These are phyloP conservation scores for Pristionchus fissidentatus DNA, from an alignment of 2,888 invertebrate genomes.

Conservation along the genomic window DNA sequence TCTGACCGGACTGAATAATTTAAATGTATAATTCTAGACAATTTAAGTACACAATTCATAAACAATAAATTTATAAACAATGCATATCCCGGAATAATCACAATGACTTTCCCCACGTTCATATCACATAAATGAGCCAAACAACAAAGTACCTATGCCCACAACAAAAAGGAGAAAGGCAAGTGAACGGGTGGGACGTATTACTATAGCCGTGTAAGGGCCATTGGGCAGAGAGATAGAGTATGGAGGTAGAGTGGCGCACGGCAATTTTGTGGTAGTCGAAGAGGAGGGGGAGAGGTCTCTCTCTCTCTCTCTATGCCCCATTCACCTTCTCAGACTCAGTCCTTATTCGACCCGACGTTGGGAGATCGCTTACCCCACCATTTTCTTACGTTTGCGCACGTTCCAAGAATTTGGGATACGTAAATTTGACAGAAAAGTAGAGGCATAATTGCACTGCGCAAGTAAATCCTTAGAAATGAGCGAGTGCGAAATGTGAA, in stretches of 20 bases:
- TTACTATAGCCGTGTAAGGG: constrained; percentile 1
- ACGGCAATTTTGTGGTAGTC: background rate
- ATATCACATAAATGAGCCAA: too few relatives aligned
- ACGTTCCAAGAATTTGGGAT: background rate
- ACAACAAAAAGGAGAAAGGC: background rate
- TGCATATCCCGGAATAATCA: too few relatives aligned
- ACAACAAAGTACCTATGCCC: too few relatives aligned
- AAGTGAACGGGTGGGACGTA: constrained; percentile 16
- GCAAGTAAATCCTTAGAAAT: background rate
- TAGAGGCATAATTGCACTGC: background rate
- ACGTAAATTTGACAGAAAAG: background rate
- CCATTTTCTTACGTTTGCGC: background rate
- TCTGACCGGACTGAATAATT: too few relatives aligned
- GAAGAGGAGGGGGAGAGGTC: background rate
- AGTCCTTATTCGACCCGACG: background rate
- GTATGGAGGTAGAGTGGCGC: background rate
- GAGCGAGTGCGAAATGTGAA: too few relatives aligned
- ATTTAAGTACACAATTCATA: too few relatives aligned
- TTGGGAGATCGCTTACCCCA: constrained; percentile 10
- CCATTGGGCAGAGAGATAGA: constrained; percentile 4
- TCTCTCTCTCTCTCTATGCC: too few relatives aligned
- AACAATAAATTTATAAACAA: too few relatives aligned
- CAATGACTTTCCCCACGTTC: too few relatives aligned
- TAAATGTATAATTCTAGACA: too few relatives aligned
- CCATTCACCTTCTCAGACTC: background rate